These are phyloP conservation scores for Paratrypauchen microcephalus DNA, from an alignment of 2,797 vertebrate genomes.

Conservation along the genomic window DNA sequence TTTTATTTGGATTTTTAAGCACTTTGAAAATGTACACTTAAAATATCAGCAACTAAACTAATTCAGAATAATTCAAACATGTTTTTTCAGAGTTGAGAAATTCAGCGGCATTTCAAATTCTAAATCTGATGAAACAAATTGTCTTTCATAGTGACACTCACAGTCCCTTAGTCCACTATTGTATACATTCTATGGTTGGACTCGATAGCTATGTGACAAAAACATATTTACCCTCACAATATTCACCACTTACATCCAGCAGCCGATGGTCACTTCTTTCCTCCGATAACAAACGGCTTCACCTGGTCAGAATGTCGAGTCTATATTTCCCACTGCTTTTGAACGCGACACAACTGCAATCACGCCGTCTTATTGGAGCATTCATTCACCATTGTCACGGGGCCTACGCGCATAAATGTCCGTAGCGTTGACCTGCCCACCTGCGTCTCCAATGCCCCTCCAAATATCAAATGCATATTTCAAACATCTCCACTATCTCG, in stretches of 20 bases:
- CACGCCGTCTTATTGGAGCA: constrained; percentile 66
- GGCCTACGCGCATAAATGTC: constrained; percentile 55
- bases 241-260: not conserved
- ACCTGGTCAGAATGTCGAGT: constrained; percentile 42
- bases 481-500: constrained; percentile 50
- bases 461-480: constrained; percentile 75
- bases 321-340: constrained; percentile 47
- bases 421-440: constrained; percentile 56
- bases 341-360: constrained; percentile 50
- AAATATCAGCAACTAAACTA: too few relatives aligned
- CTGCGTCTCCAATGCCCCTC: constrained; percentile 41
- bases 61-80: too few relatives aligned
- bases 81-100: too few relatives aligned
- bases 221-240: not conserved
- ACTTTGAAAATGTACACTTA: too few relatives aligned
- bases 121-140: too few relatives aligned
- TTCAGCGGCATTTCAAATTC: too few relatives aligned
- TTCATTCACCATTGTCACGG: constrained; percentile 68
- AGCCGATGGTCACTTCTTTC: constrained; percentile 18
- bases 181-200: too few relatives aligned
- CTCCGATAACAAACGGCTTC: constrained; percentile 36
- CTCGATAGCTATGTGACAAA: not conserved
- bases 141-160: too few relatives aligned
- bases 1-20: too few relatives aligned
- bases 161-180: too few relatives aligned